phyloP scores from a whole-genome alignment of 30 jellyfish, hydroid and myxozoan species.

The Sanderia malayensis region DNA sequence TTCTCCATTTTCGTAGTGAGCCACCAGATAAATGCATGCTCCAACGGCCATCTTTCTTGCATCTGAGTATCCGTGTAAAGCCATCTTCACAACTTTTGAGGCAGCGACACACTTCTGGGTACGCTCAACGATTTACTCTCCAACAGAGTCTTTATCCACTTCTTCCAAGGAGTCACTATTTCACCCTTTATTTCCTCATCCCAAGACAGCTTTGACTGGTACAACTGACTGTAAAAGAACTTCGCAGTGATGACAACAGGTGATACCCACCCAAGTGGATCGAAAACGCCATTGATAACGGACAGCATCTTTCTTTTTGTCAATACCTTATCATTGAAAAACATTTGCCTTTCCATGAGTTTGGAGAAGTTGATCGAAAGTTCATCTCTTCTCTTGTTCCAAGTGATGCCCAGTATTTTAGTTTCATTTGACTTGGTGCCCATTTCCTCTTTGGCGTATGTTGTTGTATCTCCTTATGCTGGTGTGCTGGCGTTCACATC shows the following conservation, averaged over 20 bases:
- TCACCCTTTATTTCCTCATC: conserved; percentile 27
- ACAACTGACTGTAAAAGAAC: conserved; percentile 6
- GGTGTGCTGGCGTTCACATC: conserved; percentile 5
- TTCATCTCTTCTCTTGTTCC: conserved; percentile 40
- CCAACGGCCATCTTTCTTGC: conserved; percentile 34
- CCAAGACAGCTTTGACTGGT: conserved; percentile 16
- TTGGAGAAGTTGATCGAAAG: conserved; percentile 24
- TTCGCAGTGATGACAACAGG: conserved; percentile 21
- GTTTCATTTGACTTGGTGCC: conserved; percentile 26
- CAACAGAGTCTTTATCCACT: conserved; percentile 6
- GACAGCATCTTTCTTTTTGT: conserved; percentile 46
- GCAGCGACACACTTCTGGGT: conserved; percentile 14
- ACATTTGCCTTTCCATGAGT: conserved; percentile 32
- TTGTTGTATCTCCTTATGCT: conserved; percentile 14
- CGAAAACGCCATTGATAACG: conserved; percentile 23
- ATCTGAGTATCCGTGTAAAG: conserved; percentile 18
- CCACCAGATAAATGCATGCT: conserved; percentile 20
- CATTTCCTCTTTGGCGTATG: conserved; percentile 19
- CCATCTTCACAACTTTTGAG: conserved; percentile 17
- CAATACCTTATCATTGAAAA: conserved; percentile 7
- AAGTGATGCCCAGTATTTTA: conserved; percentile 30
- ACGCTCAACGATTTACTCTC: conserved; percentile 23
- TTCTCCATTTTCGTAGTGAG: conserved; percentile 18
- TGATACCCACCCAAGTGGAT: conserved; percentile 25
- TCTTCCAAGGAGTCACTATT: conserved; percentile 8